Conservation (phyloP, 1,140 invertebrate species). For the Zaprionus ornatus region DNA sequence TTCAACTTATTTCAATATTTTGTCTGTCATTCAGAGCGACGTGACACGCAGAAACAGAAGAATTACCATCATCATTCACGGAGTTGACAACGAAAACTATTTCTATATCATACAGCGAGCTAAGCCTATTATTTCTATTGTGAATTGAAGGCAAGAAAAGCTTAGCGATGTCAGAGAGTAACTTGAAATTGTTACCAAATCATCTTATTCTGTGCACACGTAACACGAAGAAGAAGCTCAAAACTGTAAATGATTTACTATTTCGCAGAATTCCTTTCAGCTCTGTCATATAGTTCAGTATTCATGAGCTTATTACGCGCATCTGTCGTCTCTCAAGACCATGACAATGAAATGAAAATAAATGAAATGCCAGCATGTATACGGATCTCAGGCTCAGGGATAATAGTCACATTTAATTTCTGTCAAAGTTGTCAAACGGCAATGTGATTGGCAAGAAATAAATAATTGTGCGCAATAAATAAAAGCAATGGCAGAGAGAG, state of each 20-base stretch:
- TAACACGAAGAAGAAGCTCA: background rate
- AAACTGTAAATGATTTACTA: background rate
- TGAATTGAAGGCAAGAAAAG: background rate
- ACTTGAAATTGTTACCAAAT: background rate
- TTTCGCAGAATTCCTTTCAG: background rate
- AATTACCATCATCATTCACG: slow-evolving; percentile 5
- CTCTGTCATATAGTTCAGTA: background rate
- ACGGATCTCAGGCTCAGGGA: background rate
- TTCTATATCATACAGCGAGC: background rate
- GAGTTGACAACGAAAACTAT: slow-evolving; percentile 26
- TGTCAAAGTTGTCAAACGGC: slow-evolving; percentile 39
- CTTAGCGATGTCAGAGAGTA: background rate
- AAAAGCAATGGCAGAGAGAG: background rate
- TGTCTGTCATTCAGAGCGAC: slow-evolving; percentile 51
- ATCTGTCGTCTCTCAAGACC: background rate
- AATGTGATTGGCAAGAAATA: slow-evolving; percentile 54
- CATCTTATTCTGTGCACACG: background rate
- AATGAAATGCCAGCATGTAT: background rate
- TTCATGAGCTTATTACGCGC: background rate
- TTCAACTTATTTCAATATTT: slow-evolving; percentile 62
- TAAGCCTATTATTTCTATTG: background rate
- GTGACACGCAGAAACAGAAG: slow-evolving; percentile 24
- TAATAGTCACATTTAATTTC: slow-evolving; percentile 10
- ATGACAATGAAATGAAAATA: background rate
- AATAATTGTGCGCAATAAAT: slow-evolving; percentile 40